Evolutionary conservation across 2,888 invertebrate genomes (phyloP).

Genomic region (Aspidapion aeneum): DNA sequence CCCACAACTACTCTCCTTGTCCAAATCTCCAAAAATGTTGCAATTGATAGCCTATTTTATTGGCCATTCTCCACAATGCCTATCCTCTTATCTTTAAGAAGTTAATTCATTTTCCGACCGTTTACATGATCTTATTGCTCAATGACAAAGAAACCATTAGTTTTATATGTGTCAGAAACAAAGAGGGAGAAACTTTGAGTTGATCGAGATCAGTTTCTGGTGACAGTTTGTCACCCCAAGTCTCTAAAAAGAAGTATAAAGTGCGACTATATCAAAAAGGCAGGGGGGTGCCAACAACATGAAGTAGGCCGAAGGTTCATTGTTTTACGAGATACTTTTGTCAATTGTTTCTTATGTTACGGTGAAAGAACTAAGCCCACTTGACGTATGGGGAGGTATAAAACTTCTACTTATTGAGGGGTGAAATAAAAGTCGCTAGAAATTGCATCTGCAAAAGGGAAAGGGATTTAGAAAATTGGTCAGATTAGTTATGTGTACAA

Average conservation of each 20-base stretch:
- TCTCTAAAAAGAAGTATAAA: too few relatives aligned
- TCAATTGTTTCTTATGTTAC: not conserved
- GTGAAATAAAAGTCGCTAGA: not conserved
- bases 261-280: not conserved
- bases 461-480: not conserved
- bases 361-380: not conserved
- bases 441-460: not conserved
- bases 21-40: conserved; percentile 5
- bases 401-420: not conserved
- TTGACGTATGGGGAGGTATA: not conserved
- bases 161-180: too few relatives aligned
- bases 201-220: too few relatives aligned
- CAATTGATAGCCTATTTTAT: conserved; percentile 37
- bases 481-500: too few relatives aligned
- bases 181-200: too few relatives aligned
- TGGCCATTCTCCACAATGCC: conserved; percentile 36
- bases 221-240: too few relatives aligned
- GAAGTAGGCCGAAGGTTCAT: not conserved
- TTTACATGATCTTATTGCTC: too few relatives aligned
- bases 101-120: too few relatives aligned
- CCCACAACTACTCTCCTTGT: not conserved
- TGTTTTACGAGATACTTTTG: not conserved
- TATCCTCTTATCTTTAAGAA: conserved; percentile 5
- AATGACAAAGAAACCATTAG: too few relatives aligned
- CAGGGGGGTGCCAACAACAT: not conserved